These are phyloP conservation scores for Gopherus flavomarginatus DNA, from an alignment of 2,113 vertebrate genomes.

Conservation along the genomic window DNA sequence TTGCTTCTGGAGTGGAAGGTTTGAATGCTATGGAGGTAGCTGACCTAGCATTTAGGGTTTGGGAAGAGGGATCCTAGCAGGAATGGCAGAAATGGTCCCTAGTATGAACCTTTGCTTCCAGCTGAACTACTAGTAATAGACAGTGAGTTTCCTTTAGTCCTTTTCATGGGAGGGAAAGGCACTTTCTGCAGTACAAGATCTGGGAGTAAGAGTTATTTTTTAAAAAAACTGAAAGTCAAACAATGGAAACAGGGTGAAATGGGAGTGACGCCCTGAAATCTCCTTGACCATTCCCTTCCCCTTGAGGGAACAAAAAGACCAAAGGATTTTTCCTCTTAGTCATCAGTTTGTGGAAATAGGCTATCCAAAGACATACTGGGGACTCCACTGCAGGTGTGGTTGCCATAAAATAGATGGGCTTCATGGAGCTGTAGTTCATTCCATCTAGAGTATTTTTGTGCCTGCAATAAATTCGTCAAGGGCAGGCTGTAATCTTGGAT, in stretches of 20 bases:
- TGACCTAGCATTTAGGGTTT: conserved; percentile 42
- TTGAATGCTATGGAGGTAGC: conserved; percentile 31
- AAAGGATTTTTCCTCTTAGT: background rate
- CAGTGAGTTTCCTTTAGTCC: background rate
- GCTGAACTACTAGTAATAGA: background rate
- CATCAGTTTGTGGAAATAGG: background rate
- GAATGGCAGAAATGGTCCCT: background rate
- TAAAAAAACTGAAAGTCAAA: background rate
- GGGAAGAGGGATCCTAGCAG: background rate
- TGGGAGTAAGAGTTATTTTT: background rate
- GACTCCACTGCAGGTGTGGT: background rate
- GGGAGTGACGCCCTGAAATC: background rate
- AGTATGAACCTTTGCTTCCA: background rate
- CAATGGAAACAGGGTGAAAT: background rate
- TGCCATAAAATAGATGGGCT: background rate
- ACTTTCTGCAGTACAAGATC: background rate
- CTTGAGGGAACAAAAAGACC: background rate
- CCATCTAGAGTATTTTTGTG: background rate
- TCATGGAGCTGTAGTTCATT: background rate
- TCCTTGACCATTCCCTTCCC: background rate
- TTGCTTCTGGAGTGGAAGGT: conserved; percentile 5
- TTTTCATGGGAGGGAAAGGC: background rate
- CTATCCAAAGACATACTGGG: background rate
- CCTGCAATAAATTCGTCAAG: background rate
- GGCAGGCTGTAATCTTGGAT: fast-evolving